Conservation (phyloP, 2,797 vertebrate species). For the Centropyge bicolor region DNA sequence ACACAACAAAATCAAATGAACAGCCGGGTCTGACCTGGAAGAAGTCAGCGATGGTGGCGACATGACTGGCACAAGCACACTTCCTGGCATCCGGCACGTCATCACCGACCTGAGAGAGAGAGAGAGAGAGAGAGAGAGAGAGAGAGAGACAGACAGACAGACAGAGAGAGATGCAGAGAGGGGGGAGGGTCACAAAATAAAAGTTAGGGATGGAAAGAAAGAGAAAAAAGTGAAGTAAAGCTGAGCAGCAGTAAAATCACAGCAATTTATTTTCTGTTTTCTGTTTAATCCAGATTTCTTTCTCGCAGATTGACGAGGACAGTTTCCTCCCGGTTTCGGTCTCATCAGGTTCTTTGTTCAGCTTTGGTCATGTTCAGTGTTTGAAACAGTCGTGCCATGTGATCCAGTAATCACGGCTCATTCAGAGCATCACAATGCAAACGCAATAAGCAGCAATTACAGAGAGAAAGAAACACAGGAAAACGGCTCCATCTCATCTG, state of each 20-base stretch:
- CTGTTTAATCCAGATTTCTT: not conserved
- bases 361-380: constrained; percentile 5
- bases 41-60: constrained; percentile 96
- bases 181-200: no score
- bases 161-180: no score
- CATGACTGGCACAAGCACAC: constrained; percentile 96
- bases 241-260: not conserved
- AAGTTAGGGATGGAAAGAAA: not conserved
- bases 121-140: no score
- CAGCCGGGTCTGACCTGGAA: constrained; percentile 89
- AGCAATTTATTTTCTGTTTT: not conserved
- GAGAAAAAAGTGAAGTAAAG: no score
- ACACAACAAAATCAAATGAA: no score
- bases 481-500: constrained; percentile 17
- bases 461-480: not conserved
- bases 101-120: constrained; percentile 91
- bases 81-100: constrained; percentile 96
- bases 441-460: constrained; percentile 51
- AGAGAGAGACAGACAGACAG: no score
- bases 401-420: constrained; percentile 60
- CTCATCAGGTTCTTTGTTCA: constrained; percentile 34
- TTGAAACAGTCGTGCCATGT: constrained; percentile 14
- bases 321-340: not conserved
- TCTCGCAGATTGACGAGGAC: not conserved
- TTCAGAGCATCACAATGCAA: constrained; percentile 58